Conservation (phyloP, 2,113 vertebrate species). For the Pachypanchax playfairii region DNA sequence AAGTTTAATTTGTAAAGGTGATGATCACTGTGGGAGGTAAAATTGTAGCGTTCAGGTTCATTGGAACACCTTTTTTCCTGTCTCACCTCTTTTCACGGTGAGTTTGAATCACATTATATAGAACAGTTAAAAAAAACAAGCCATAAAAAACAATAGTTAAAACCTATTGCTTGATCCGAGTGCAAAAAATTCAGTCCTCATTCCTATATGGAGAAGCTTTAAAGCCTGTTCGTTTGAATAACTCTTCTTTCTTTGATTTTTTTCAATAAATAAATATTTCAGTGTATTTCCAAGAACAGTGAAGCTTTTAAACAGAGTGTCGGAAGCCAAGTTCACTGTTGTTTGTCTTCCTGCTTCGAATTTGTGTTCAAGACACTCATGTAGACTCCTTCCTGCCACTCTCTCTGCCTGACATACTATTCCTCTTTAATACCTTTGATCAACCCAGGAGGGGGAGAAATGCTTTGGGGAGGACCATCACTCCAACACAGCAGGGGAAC, state of each 20-base stretch:
- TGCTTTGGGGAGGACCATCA: slow-evolving; percentile 50
- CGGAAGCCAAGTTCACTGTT: slow-evolving; percentile 36
- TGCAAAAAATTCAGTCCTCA: slow-evolving; percentile 11
- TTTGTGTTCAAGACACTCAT: slow-evolving; percentile 23
- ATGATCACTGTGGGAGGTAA: slow-evolving; percentile 42
- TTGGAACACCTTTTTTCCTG: slow-evolving; percentile 17
- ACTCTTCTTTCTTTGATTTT: no score
- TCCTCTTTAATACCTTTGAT: slow-evolving; percentile 63
- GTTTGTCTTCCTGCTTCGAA: slow-evolving; percentile 56
- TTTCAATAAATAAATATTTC: neutral
- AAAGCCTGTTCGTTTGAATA: slow-evolving; percentile 11
- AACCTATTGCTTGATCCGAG: slow-evolving; percentile 7
- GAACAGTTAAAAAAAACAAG: slow-evolving; percentile 22
- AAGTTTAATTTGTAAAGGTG: slow-evolving; percentile 45
- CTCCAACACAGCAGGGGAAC: slow-evolving; percentile 55
- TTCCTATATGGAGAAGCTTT: slow-evolving; percentile 1
- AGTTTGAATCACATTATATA: slow-evolving; percentile 12
- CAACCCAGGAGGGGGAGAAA: slow-evolving; percentile 50
- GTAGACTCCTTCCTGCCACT: slow-evolving; percentile 45
- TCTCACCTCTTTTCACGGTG: slow-evolving; percentile 14
- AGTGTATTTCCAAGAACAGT: slow-evolving; percentile 25
- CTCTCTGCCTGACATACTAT: slow-evolving; percentile 41
- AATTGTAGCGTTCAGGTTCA: slow-evolving; percentile 28
- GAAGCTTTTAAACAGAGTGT: slow-evolving; percentile 30
- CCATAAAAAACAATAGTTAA: slow-evolving; percentile 18